phyloP scores from a whole-genome alignment of 2,797 vertebrate genomes.

The Distichodus sexfasciatus region DNA sequence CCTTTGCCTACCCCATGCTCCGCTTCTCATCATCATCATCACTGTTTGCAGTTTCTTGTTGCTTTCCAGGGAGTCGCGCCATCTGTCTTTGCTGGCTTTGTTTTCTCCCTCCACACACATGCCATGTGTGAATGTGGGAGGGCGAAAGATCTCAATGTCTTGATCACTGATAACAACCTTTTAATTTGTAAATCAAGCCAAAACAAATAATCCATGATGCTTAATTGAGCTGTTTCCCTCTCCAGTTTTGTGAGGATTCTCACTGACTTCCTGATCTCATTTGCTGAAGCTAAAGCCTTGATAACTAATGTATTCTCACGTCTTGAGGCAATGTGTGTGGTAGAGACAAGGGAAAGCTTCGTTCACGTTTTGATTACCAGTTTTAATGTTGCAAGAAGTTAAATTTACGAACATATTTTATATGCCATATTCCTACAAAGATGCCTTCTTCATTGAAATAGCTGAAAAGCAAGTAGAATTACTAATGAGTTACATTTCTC shows the following conservation, averaged over 20 bases:
- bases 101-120: too few relatives aligned
- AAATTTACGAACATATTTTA: too few relatives aligned
- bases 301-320: not conserved
- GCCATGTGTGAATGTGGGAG: constrained; percentile 9
- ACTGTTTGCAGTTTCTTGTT: constrained; percentile 54
- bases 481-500: too few relatives aligned
- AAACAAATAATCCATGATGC: constrained; percentile 18
- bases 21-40: constrained; percentile 56
- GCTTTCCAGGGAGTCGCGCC: constrained; percentile 34
- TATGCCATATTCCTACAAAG: too few relatives aligned
- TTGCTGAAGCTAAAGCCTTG: not conserved
- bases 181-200: constrained; percentile 1
- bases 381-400: too few relatives aligned
- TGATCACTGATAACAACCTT: constrained; percentile 10
- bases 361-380: too few relatives aligned
- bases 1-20: constrained; percentile 48
- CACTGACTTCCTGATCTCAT: constrained; percentile 8
- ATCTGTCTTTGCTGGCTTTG: constrained; percentile 29
- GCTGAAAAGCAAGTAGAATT: too few relatives aligned
- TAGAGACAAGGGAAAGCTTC: too few relatives aligned
- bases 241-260: constrained; percentile 19
- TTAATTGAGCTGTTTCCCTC: constrained; percentile 42
- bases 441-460: too few relatives aligned
- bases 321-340: not conserved
- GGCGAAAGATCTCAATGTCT: constrained; percentile 6